Percentiles rank a stretch among this genome's conserved stretches.
Evolutionary conservation across 2,113 vertebrate species (phyloP).

Genomic region (Chloropsis cyanopogon): DNA sequence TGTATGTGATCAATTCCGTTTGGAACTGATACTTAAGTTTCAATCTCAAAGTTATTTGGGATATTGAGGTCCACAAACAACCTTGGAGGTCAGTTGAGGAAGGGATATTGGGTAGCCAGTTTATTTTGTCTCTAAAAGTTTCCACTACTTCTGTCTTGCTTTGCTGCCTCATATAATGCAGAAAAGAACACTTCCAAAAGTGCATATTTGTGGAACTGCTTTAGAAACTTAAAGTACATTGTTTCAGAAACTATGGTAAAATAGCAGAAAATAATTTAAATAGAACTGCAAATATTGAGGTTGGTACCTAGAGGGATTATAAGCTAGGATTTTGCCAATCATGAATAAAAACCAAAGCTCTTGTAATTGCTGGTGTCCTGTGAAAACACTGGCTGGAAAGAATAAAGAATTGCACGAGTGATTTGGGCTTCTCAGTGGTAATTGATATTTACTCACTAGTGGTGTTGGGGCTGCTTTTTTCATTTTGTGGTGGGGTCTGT

Average conservation of each 20-base stretch:
- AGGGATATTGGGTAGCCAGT: not conserved
- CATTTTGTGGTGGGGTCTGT: fast-evolving
- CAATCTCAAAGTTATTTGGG: not conserved
- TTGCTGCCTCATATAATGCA: not conserved
- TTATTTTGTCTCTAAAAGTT: not conserved
- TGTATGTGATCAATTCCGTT: not conserved
- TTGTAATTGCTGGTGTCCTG: not conserved
- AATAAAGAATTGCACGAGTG: not conserved
- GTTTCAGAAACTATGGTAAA: not conserved
- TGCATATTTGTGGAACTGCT: not conserved
- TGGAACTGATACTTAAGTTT: not conserved
- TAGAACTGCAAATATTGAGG: not conserved
- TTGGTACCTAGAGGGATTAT: not conserved
- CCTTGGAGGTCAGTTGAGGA: not conserved
- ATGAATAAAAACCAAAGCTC: not conserved
- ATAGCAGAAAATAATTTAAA: not conserved
- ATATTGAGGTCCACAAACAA: not conserved
- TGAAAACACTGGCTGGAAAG: not conserved
- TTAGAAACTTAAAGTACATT: not conserved
- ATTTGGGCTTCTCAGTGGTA: not conserved
- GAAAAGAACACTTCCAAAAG: not conserved
- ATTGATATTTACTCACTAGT: not conserved
- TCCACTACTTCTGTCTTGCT: not conserved
- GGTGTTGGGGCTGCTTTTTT: not conserved
- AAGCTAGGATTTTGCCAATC: not conserved